Conservation (phyloP, 1,140 invertebrate species). For the Laupala kohalensis region DNA sequence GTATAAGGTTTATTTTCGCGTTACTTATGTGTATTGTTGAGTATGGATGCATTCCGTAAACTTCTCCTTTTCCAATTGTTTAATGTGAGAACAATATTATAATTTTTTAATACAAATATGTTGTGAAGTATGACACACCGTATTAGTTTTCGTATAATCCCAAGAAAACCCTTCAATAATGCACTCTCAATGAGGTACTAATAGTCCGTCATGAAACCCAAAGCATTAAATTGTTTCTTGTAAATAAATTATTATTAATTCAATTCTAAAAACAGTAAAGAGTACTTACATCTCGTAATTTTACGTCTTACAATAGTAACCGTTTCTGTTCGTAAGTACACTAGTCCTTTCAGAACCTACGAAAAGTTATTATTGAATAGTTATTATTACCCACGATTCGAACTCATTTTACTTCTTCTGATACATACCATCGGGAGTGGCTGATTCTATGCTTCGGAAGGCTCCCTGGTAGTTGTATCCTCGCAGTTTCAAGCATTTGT, state of each 20-base stretch:
- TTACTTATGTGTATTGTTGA: too few species aligned
- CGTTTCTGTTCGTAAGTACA: background rate
- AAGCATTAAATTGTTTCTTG: background rate
- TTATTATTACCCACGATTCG: background rate
- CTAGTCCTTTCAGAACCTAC: background rate
- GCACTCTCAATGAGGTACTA: too few species aligned
- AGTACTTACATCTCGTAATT: background rate
- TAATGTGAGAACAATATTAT: too few species aligned
- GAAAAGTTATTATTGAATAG: background rate
- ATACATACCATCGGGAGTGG: conserved; percentile 30
- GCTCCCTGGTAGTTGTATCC: conserved; percentile 81
- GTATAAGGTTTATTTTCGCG: too few species aligned
- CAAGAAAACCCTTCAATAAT: too few species aligned
- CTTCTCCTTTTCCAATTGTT: too few species aligned
- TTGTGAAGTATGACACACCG: too few species aligned
- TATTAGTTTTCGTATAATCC: too few species aligned
- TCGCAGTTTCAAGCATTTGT: conserved; percentile 79
- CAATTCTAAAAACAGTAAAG: background rate
- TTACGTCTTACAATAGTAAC: background rate
- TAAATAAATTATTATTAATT: background rate
- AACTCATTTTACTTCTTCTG: background rate
- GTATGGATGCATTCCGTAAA: too few species aligned
- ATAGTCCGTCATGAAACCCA: too few species aligned
- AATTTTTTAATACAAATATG: too few species aligned
- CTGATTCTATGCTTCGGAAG: conserved; percentile 49